phyloP scores from a whole-genome alignment of 2,113 vertebrate species.

The Python bivittatus region DNA sequence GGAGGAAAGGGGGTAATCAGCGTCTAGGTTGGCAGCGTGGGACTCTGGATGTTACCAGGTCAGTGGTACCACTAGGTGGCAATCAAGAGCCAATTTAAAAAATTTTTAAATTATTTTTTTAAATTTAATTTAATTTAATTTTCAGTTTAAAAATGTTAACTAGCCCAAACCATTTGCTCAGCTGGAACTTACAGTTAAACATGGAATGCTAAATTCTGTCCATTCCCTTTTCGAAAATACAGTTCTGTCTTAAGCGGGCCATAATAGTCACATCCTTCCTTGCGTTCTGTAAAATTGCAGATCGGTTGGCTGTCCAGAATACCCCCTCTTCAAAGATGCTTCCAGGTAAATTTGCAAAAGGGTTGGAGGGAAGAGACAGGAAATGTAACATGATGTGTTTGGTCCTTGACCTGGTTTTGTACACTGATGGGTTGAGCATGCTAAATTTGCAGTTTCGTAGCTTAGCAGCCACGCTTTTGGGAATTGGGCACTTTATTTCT shows the following conservation, averaged over 20 bases:
- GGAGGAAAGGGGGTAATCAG: background rate
- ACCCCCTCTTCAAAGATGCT: background rate
- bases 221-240: background rate
- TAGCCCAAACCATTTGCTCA: background rate
- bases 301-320: background rate
- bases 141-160: background rate
- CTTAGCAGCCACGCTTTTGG: background rate
- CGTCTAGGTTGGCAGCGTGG: background rate
- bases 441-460: background rate
- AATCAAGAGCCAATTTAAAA: background rate
- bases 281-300: background rate
- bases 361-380: background rate
- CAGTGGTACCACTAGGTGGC: background rate
- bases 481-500: background rate
- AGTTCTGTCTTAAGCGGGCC: background rate
- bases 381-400: background rate
- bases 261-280: background rate
- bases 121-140: too few species aligned
- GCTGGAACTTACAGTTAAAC: background rate
- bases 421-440: background rate
- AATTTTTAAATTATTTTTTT: too few species aligned
- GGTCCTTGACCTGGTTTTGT: background rate
- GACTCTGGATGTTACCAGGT: background rate
- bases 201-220: background rate
- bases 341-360: background rate